Base-by-base conservation (phyloP, 2,888 invertebrate species). In the Pachymerium ferrugineum region DNA sequence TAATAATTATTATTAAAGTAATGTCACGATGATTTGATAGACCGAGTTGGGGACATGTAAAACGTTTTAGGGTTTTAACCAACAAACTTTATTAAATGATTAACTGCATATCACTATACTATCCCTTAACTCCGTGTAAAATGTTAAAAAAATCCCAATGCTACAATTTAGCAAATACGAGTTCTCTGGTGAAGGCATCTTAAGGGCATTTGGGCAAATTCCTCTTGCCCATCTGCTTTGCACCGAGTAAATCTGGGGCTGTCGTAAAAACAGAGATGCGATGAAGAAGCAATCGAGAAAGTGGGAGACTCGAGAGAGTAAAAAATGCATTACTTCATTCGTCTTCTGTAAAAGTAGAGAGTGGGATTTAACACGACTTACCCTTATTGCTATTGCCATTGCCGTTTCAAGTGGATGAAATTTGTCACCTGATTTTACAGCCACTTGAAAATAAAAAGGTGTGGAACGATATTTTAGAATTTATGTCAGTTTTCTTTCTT, bases 281-380 rank as follows among this genome's bases (percentile, higher is more conserved):
- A 54, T 54, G 47, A 54, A 54, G 47, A 54, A 54, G 47, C 47
- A 54, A 54, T 54, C 47, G 47, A 3, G 47, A 5, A 54, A 54
- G 47, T 54, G 47, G 22, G 22, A 54, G 47, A 22, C 47, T 19
- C 47, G 1, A 22, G 47, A 54, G 47, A 54, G 8, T 19, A 22
- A 22, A 54, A 54, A 47, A 54, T 54, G 47, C 47, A 47, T 47
- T 47, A 16, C 47, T n/a, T 54, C 47, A 54, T 54, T 54, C 47
- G 22, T 54, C 47, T 54, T 54, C 22, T 3, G 4, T 19, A 4
- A 38, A 16, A 38, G 14, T 38, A 38, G 16, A 38, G 38, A 38
- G 38, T 38, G 4, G 4, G 16, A 38, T 38, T 38, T 10, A 1
- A 38, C 38, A 4, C 16, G 1, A 10, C n/a, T 4, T 38, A n/a